Evolutionary conservation across 1,140 invertebrate genomes (phyloP), one percentile per base, ranked within the genome.

Genomic region (Drosophila saltans): DNA sequence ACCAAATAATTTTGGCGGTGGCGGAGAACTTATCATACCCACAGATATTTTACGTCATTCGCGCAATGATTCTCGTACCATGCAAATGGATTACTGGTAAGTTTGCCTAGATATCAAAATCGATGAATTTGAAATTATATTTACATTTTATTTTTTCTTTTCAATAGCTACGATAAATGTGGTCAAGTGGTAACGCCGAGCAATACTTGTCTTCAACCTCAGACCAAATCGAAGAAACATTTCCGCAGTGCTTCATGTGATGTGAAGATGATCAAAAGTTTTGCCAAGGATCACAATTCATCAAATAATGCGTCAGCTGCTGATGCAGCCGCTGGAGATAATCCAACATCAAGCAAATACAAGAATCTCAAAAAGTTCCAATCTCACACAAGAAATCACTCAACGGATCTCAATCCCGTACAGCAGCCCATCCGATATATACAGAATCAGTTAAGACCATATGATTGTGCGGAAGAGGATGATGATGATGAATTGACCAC

Each of bases 21-120:
- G 81, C 26, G 78, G 84, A 4, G 91, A 92, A 9, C 60, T 92
- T 9, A 81, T 91, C 5, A 86, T 92, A 60, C 89, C 94, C n/a
- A 94, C 94, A 24, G 90, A 92, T 5, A 80, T 85, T 5, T 30
- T 88, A 26, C 92, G 94, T 0, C 94, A 94, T 76, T 92, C 94
- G 9, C 92, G 94, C 62, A 94, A 94, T 90, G 93, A 94, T 91
- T 94, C 94, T 26, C 94, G 94, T 74, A 94, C 94, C 16, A 94
- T 94, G 79, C 94, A 94, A 66, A 83, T 94, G 70, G 94, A 94
- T 81, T 92, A 93, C 71, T 92, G 94, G 85, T 92, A 40, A 76
- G 77, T 62, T 36, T 36, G 1, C 1, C 33, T 36, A 4, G 0
- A 8, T 30, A 43, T 10, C 6, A 9, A 1, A 9, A 11, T 2